Base-by-base conservation (phyloP, 2,113 vertebrate species). In the Elephas maximus region DNA sequence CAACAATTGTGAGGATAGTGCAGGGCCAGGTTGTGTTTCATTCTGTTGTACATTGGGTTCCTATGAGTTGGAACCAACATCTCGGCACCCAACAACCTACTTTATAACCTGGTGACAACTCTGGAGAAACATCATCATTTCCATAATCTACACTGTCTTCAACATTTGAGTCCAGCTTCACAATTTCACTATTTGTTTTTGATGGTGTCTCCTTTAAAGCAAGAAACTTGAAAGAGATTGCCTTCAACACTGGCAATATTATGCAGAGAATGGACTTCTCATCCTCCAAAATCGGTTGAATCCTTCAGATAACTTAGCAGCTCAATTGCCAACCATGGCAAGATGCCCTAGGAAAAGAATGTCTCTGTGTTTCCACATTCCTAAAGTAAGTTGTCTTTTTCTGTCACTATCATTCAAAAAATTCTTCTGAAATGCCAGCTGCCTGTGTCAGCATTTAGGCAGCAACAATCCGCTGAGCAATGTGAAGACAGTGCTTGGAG, bases 171-270 rank as follows among this genome's bases (percentile, higher is more conserved):
- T 2, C 7, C 2, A 30, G 15, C 21, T 28, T 37, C 18, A 14
- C 12, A 0, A 10, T 7, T 2, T 20, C 12, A 2, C 78, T 14
- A 37, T 28, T 33, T 9, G 17, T 9, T 33, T 69, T 30, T 9
- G 73, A 6, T 2, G 1, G 1, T 0, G 11, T n/a, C 80, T 53
- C 44, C 44, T 71, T 37, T 8, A 74, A 51, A 44, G 3, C 63
- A 51, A 63, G n/a, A 60, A 8, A 67, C 5, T 15, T 8, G 12
- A 2, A 0, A 0, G 60, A 33, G n/a, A 74, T 57, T 30, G 65
- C n/a, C 10, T 26, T 37, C 2, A 1, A 1, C 6, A 2, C 0
- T 0, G 14, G 44, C n/a, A 21, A 26, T 17, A 45, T 78, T 37
- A 23, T 14, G 1, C 44, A 67, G 45, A 53, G 90, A 60, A 74